These are phyloP conservation scores for Onychorhynchus coronatus DNA, from an alignment of 2,113 vertebrate genomes.

Conservation along the genomic window DNA sequence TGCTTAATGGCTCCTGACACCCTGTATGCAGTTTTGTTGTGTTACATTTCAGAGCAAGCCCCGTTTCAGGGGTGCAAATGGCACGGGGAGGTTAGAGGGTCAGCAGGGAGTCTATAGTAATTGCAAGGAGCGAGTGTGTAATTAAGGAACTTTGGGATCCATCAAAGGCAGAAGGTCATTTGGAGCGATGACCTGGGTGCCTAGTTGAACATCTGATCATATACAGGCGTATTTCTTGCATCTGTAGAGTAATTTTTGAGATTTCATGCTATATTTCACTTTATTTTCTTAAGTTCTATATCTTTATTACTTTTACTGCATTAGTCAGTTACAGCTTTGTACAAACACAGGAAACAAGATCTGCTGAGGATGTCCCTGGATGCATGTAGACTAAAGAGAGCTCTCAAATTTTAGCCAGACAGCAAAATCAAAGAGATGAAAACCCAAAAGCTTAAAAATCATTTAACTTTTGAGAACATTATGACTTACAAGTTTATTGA, in stretches of 20 bases:
- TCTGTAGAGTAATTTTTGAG: not conserved
- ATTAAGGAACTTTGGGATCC: constrained; percentile 29
- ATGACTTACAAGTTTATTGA: not conserved
- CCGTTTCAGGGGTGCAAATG: constrained; percentile 37
- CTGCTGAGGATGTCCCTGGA: not conserved
- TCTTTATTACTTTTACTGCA: not conserved
- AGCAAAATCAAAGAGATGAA: not conserved
- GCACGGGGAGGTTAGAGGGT: constrained; percentile 39
- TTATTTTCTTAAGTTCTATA: not conserved
- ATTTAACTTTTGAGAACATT: not conserved
- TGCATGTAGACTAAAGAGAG: not conserved
- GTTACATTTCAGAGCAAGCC: constrained; percentile 14
- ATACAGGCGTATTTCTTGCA: not conserved
- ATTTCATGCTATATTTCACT: not conserved
- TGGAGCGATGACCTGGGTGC: not conserved
- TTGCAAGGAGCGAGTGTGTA: constrained; percentile 8
- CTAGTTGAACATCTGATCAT: constrained; percentile 9
- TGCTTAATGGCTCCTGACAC: constrained; percentile 50
- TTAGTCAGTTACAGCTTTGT: not conserved
- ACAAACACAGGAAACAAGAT: not conserved
- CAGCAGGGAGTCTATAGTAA: constrained; percentile 37
- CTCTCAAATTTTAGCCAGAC: not conserved
- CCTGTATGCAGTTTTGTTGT: constrained; percentile 24
- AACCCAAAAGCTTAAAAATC: not conserved
- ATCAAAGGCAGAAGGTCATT: constrained; percentile 38